phyloP scores from a whole-genome alignment of 2,797 vertebrate species.

The Chelon labrosus region DNA sequence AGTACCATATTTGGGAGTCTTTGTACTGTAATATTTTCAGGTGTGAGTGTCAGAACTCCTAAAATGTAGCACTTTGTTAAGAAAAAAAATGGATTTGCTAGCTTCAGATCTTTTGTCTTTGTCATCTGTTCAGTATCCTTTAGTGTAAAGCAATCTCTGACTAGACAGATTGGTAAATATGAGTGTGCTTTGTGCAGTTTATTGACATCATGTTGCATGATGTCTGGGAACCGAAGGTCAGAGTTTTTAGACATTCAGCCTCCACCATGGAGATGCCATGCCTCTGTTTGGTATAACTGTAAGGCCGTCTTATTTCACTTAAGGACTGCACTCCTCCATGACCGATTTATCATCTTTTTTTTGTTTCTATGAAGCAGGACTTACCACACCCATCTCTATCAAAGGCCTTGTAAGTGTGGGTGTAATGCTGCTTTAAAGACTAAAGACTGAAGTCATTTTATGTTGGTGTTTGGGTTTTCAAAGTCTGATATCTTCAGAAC shows the following conservation, averaged over 20 bases:
- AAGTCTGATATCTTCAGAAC: constrained; percentile 9
- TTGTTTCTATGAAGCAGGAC: neutral
- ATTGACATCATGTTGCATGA: constrained; percentile 41
- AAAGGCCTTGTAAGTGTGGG: neutral
- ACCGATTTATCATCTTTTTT: neutral
- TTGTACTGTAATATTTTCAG: neutral
- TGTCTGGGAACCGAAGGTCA: constrained; percentile 28
- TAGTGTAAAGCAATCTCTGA: constrained; percentile 14
- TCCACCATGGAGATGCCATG: constrained; percentile 5
- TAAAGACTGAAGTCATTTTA: too few species aligned
- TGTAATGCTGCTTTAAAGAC: too few species aligned
- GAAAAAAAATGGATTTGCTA: neutral
- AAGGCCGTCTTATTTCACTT: neutral
- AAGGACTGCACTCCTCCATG: neutral
- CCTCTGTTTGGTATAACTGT: constrained; percentile 11
- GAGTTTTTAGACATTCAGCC: constrained; percentile 24
- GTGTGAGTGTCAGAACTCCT: constrained; percentile 1
- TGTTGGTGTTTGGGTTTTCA: neutral
- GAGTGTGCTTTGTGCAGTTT: constrained; percentile 24
- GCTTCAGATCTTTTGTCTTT: constrained; percentile 1
- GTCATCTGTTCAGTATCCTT: neutral
- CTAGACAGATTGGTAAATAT: constrained; percentile 42
- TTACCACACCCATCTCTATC: neutral
- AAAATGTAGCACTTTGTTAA: neutral
- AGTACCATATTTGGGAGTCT: neutral